Evolutionary conservation across 2,797 vertebrate genomes (phyloP).

Genomic region (Notolabrus celidotus): DNA sequence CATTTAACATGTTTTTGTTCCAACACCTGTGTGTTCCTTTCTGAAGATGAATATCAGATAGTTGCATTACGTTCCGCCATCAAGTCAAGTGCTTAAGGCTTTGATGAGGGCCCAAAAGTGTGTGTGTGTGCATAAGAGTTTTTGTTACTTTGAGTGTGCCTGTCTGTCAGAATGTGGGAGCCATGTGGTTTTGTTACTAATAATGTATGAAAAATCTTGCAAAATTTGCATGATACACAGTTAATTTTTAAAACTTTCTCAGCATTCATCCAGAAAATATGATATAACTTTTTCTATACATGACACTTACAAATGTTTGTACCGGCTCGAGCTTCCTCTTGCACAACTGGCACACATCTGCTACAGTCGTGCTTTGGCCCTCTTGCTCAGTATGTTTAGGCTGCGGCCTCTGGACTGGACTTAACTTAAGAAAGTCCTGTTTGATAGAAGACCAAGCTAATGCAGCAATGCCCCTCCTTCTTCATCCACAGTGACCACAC

Average conservation of each 20-base stretch:
- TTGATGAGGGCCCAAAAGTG: constrained; percentile 70
- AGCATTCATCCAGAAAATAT: constrained; percentile 17
- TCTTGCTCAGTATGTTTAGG: constrained; percentile 35
- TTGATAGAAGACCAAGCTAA: constrained; percentile 62
- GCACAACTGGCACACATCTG: constrained; percentile 63
- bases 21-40: constrained; percentile 79
- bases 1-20: constrained; percentile 79
- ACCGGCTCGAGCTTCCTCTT: constrained; percentile 32
- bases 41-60: constrained; percentile 78
- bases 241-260: constrained; percentile 14
- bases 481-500: constrained; percentile 81
- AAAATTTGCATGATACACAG: constrained; percentile 29
- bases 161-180: constrained; percentile 35
- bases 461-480: constrained; percentile 60
- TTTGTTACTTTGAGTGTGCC: constrained; percentile 8
- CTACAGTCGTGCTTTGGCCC: constrained; percentile 57
- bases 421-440: constrained; percentile 63
- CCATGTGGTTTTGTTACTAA: constrained; percentile 40
- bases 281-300: constrained; percentile 6
- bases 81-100: constrained; percentile 65
- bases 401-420: constrained; percentile 63
- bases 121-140: constrained; percentile 11
- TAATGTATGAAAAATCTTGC: constrained; percentile 19
- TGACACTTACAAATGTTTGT: constrained; percentile 41
- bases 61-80: constrained; percentile 74